A percentile compares a stretch with the other conserved stretches of the same genome.
phyloP scores from a whole-genome alignment of 2,888 invertebrate species.

The Conomelus anceps region DNA sequence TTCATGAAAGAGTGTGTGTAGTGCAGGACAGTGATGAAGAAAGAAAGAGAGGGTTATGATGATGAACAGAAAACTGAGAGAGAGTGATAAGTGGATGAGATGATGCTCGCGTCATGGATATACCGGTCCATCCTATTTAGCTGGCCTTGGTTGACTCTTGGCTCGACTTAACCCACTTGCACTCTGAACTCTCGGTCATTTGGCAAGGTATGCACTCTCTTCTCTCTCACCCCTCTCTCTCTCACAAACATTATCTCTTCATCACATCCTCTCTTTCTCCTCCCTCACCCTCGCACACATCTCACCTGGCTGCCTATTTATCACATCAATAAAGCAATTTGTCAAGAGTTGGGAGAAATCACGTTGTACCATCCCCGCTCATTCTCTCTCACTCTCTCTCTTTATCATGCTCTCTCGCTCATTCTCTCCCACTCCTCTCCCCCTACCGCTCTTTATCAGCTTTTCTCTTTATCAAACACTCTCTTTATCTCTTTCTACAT shows the following conservation, averaged over 20 bases:
- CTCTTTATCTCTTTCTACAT: not conserved
- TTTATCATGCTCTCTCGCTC: not conserved
- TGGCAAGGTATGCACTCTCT: not conserved
- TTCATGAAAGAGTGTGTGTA: too few relatives aligned
- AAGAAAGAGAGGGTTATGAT: too few relatives aligned
- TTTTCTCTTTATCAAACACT: not conserved
- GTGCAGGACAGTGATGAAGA: too few relatives aligned
- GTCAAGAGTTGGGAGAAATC: slow-evolving; percentile 10
- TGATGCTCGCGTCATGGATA: too few relatives aligned
- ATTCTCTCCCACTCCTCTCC: not conserved
- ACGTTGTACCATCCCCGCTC: not conserved
- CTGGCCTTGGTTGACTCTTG: not conserved
- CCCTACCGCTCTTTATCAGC: not conserved
- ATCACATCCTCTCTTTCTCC: not conserved
- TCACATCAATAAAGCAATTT: slow-evolving; percentile 14
- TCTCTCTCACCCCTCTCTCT: not conserved
- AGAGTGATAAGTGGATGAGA: too few relatives aligned
- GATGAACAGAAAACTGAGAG: too few relatives aligned
- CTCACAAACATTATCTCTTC: not conserved
- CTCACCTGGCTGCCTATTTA: slow-evolving; percentile 2
- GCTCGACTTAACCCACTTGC: not conserved
- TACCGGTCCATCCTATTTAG: not conserved
- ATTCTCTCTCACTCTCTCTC: not conserved
- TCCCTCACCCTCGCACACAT: slow-evolving; percentile 18
- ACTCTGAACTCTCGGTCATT: not conserved